Percentiles rank a stretch among this genome's conserved stretches.
These are phyloP conservation scores for Eurystomus glaucurus DNA, from an alignment of 2,797 vertebrate species.

Conservation along the genomic window DNA sequence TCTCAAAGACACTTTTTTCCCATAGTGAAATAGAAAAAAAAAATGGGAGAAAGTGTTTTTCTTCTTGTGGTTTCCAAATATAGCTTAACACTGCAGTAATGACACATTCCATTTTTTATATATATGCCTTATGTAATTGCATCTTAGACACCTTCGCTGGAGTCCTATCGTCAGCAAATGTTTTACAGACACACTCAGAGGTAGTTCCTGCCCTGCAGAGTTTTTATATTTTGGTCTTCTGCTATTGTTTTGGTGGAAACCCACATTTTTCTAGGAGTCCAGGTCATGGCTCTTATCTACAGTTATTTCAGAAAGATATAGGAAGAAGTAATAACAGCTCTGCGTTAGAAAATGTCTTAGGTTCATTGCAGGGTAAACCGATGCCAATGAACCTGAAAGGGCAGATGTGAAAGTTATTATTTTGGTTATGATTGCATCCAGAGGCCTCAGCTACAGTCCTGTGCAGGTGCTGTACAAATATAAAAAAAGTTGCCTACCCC, in stretches of 20 bases:
- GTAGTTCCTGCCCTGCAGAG: not conserved
- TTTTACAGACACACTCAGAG: not conserved
- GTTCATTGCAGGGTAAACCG: not conserved
- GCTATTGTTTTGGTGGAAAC: not conserved
- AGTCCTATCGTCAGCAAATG: slow-evolving; percentile 20
- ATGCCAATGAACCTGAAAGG: not conserved
- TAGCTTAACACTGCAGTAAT: slow-evolving; percentile 53
- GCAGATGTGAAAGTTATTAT: not conserved
- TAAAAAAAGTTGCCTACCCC: not conserved
- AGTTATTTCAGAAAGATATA: not conserved
- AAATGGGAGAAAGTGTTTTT: not conserved
- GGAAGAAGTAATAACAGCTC: not conserved
- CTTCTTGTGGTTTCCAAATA: slow-evolving; percentile 17
- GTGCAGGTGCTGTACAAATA: not conserved
- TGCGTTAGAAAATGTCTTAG: not conserved
- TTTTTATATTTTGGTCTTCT: not conserved
- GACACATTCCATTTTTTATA: slow-evolving; percentile 46
- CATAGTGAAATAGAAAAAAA: not conserved
- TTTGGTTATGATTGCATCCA: not conserved
- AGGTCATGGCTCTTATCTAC: not conserved
- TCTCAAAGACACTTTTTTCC: slow-evolving; percentile 8
- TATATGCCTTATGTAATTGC: slow-evolving; percentile 41
- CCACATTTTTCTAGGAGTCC: not conserved
- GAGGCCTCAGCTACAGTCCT: not conserved
- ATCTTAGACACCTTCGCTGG: not conserved